Percentiles rank a stretch among this genome's conserved stretches.
phyloP scores from a whole-genome alignment of 2,113 vertebrate species.

The Vulpes lagopus region DNA sequence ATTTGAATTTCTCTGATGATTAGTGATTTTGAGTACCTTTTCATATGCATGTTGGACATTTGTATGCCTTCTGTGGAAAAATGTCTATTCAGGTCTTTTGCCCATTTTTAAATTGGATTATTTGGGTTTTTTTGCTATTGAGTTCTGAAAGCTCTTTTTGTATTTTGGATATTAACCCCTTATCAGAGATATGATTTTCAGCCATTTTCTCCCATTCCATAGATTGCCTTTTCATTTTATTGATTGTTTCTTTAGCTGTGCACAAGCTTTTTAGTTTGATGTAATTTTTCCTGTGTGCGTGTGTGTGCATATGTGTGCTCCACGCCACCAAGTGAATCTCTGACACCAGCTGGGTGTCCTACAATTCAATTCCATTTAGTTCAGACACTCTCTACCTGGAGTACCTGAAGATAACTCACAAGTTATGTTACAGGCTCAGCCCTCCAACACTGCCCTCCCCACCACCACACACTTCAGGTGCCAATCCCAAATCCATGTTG shows the following conservation, averaged over 20 bases:
- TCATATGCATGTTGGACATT: not conserved
- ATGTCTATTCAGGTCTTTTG: not conserved
- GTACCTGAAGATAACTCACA: not conserved
- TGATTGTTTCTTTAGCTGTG: not conserved
- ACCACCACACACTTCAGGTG: not conserved
- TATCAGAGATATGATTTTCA: not conserved
- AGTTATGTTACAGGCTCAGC: not conserved
- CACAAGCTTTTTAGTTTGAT: not conserved
- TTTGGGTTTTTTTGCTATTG: not conserved
- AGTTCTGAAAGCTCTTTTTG: not conserved
- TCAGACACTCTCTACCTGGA: not conserved
- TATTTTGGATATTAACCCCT: not conserved
- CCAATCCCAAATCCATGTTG: not conserved
- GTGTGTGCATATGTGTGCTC: not conserved
- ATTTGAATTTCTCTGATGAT: not conserved
- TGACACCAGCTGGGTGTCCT: not conserved
- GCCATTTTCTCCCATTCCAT: not conserved
- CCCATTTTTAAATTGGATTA: not conserved
- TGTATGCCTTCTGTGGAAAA: not conserved
- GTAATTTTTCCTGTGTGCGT: not conserved
- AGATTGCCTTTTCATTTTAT: not conserved
- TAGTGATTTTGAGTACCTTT: not conserved
- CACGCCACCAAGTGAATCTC: not conserved
- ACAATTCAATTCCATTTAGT: not conserved
- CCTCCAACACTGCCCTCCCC: not conserved